Evolutionary conservation across 35 echinoderm and acorn worm species (phyloP), one percentile per base, ranked within the genome.

Genomic region (Ophioderma brevispina): DNA sequence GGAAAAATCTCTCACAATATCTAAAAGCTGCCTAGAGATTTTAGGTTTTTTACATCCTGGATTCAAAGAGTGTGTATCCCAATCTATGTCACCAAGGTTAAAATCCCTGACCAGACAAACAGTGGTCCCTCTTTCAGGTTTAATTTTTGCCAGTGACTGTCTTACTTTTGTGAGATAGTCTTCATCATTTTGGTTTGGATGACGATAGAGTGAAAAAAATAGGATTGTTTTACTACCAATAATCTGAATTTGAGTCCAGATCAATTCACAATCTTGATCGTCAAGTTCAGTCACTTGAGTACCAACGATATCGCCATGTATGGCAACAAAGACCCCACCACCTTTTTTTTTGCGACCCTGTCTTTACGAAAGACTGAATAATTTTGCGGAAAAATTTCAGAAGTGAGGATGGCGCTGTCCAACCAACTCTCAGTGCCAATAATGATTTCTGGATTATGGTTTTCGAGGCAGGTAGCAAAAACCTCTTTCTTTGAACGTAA

Each of bases 371-470:
- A 88, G 21, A 88, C 75, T 31, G 31, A 37, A 33, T 59, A 55
- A 78, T 41, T 49, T 50, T 37, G 38, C 31, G 87, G 87, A 64
- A 89, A 89, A 30, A 89, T 64, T 81, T 89, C 87, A n/a, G n/a
- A n/a, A n/a, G n/a, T n/a, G n/a, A n/a, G n/a, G n/a, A n/a, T n/a
- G n/a, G n/a, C n/a, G n/a, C n/a, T n/a, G n/a, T n/a, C n/a, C n/a
- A n/a, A n/a, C n/a, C n/a, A n/a, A n/a, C n/a, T n/a, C n/a, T n/a
- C n/a, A n/a, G n/a, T n/a, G n/a, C n/a, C n/a, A n/a, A n/a, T n/a
- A n/a, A n/a, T n/a, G n/a, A n/a, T n/a, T n/a, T n/a, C n/a, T n/a
- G n/a, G n/a, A n/a, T n/a, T n/a, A n/a, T n/a, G n/a, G n/a, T n/a
- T n/a, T n/a, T n/a, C n/a, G n/a, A n/a, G n/a, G n/a, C n/a, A n/a